Evolutionary conservation across 1,140 invertebrate species (phyloP), one percentile per base, ranked within the genome.

Genomic region (Pissodes strobi): DNA sequence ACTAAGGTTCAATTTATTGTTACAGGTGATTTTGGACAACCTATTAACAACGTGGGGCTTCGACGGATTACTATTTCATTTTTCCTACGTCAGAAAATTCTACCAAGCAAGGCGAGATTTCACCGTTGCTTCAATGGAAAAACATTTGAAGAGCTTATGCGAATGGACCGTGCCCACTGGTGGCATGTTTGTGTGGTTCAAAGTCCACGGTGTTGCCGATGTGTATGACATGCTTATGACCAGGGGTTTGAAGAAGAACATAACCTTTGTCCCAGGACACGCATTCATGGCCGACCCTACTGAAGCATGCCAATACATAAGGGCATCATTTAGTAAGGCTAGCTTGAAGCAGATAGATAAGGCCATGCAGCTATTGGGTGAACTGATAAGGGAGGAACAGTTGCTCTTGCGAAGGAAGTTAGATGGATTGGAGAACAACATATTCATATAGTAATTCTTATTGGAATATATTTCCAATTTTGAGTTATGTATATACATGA

Each of bases 151-250:
- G 82, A 86, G 83, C 27, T 74, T 91, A 1, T 89, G 83, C 2
- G 85, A 89, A 37, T 91, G 89, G 84, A 70, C 77, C 5, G 69
- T 82, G 25, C 90, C 91, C 0, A 74, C 76, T 1, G 90, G 86
- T n/a, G 90, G 91, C 1, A 87, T 93, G 82, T 92, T 91, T 77
- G 79, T 91, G 8, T 93, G 91, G 90, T 81, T 92, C 9, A 85
- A 86, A 73, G 82, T 91, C 1, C 79, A 77, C 8, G 86, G 83
- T 4, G 79, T 92, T 0, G 75, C 82, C 0, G 89, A 92, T 71
- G 88, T 89, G 2, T 87, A 86, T 76, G 84, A 87, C 61, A 87
- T 93, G 84, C 84, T 92, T 1, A 84, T 86, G 80, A 80, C 86
- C 53, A 75, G 84, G 64, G 87, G 85, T 9, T 69, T 82, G 15